Conservation (phyloP, 2,113 vertebrate genomes). For the Myrmophylax atrothorax region DNA sequence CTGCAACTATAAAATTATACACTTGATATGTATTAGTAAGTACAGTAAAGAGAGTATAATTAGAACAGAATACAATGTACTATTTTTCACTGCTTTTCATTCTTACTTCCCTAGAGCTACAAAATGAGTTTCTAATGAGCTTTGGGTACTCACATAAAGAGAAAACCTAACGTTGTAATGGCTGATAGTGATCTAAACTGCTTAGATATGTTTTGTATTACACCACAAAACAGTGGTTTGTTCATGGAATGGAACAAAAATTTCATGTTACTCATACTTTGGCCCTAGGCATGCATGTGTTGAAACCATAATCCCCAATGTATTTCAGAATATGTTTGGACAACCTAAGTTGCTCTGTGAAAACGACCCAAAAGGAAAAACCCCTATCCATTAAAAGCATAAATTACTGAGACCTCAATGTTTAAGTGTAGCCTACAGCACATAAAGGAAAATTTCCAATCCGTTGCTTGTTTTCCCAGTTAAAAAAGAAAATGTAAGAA, state of each 20-base stretch:
- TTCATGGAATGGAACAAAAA: conserved; percentile 82
- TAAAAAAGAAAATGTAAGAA: conserved; percentile 5
- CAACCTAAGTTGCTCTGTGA: conserved; percentile 73
- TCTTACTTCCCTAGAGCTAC: conserved; percentile 71
- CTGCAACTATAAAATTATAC: conserved; percentile 64
- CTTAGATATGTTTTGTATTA: conserved; percentile 79
- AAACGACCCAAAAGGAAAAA: conserved; percentile 78
- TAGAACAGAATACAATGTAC: conserved; percentile 68
- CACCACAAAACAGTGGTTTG: conserved; percentile 80
- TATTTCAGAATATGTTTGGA: conserved; percentile 80
- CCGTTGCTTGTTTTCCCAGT: conserved; percentile 52
- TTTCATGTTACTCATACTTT: conserved; percentile 81
- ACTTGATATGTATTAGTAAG: conserved; percentile 71
- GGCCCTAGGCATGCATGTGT: conserved; percentile 79
- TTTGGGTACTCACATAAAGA: conserved; percentile 79
- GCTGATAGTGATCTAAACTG: conserved; percentile 78
- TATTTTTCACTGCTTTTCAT: conserved; percentile 70
- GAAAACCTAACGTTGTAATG: conserved; percentile 75
- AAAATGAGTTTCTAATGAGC: conserved; percentile 76
- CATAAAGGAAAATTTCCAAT: conserved; percentile 67
- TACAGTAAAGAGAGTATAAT: conserved; percentile 73
- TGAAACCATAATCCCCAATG: conserved; percentile 77
- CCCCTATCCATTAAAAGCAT: conserved; percentile 75
- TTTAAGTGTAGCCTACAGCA: conserved; percentile 70
- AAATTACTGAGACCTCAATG: conserved; percentile 74